Evolutionary conservation across 2,797 vertebrate species (phyloP), one percentile per base, ranked within the genome.

Genomic region (Halcyon chelicuti): DNA sequence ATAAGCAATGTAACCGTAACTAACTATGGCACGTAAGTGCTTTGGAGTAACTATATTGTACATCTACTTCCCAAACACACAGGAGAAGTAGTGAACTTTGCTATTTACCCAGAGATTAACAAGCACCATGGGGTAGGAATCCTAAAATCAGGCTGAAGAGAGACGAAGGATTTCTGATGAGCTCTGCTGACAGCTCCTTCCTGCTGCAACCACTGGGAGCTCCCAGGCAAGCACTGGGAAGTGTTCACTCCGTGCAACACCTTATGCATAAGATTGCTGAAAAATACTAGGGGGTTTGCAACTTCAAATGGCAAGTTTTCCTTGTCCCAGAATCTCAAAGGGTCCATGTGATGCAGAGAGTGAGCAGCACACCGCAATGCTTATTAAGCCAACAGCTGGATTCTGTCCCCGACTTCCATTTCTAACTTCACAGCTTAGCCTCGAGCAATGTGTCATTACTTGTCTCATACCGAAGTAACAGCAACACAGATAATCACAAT

Each of bases 341-440:
- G 7, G 14, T 16, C 42, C 6, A 5, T n/a, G 51, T 2, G 8
- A 91, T 75, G 72, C 37, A 58, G n/a, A 61, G 18, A 72, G n/a
- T 26, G n/a, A 73, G 28, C 42, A 90, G 58, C 57, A 40, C 14
- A 62, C 47, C 0, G 0, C 35, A 78, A 6, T n/a, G 44, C 58
- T 83, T 90, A 87, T 60, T 80, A 91, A 83, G 51, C 44, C 52
- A 74, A 93, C 79, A 82, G 72, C 62, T 83, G 67, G 68, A 44
- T 70, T 84, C 58, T 63, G 31, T 81, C 54, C 79, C 79, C 5
- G 2, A 72, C 52, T 94, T 95, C 52, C 21, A 15, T 74, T 92
- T 83, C 86, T 88, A 51, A 93, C 90, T 90, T 72, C 79, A 66
- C 85, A 91, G 70, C 10, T 68, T 80, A 83, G 81, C 87, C 78